Percentiles rank a stretch among this genome's conserved stretches.
Conservation (phyloP, 2,797 vertebrate species). For the Ctenochaetus hawaiiensis region DNA sequence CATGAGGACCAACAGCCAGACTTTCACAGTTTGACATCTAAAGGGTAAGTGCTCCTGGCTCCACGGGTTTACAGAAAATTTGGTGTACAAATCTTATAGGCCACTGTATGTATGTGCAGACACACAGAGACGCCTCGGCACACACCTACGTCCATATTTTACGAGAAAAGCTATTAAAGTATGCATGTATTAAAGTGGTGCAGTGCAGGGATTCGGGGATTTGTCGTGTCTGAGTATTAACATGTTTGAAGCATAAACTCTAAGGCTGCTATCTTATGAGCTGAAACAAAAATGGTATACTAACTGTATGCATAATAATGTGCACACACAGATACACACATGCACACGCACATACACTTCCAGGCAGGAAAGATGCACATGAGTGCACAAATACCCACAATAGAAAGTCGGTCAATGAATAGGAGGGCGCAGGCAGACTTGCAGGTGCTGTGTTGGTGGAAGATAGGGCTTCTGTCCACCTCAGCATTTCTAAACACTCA, state of each 20-base stretch:
- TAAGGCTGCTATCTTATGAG: conserved; percentile 28
- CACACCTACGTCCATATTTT: conserved; percentile 42
- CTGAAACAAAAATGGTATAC: conserved; percentile 61
- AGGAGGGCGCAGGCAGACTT: conserved; percentile 63
- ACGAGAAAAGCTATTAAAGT: conserved; percentile 63
- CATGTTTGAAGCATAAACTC: conserved; percentile 44
- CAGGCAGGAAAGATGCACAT: conserved; percentile 28
- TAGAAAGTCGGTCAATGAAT: conserved; percentile 75
- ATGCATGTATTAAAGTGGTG: conserved; percentile 67
- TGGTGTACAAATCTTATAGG: background rate
- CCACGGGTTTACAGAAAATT: conserved; percentile 17
- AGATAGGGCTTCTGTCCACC: conserved; percentile 85
- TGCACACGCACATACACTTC: background rate
- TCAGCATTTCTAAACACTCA: conserved; percentile 83
- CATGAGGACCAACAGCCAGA: conserved; percentile 2
- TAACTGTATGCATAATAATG: conserved; percentile 46
- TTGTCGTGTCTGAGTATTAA: conserved; percentile 56
- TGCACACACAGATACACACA: conserved; percentile 10
- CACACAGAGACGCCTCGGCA: conserved; percentile 24
- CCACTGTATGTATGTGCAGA: conserved; percentile 10
- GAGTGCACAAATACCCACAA: conserved; percentile 51
- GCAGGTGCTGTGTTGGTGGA: conserved; percentile 79
- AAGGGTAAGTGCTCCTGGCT: conserved; percentile 7
- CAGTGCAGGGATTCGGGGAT: conserved; percentile 63
- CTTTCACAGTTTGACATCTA: conserved; percentile 2